A percentile compares a stretch with the other conserved stretches of the same genome.
phyloP scores from a whole-genome alignment of 1,140 invertebrate genomes.

The Thaumatotibia leucotreta region DNA sequence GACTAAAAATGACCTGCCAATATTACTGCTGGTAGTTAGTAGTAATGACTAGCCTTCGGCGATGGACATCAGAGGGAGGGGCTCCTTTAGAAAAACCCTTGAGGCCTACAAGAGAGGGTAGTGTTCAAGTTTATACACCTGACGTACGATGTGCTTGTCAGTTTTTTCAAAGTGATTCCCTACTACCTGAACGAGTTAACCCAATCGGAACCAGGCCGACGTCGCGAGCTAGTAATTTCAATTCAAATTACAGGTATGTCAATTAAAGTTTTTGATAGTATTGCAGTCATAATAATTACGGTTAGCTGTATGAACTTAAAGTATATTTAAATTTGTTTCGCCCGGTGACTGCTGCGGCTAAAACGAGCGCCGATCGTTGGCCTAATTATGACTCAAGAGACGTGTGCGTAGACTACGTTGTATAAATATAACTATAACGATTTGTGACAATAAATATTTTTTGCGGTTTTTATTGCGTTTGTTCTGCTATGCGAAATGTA shows the following conservation, averaged over 20 bases:
- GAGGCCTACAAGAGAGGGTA: conserved; percentile 77
- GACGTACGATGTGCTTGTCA: conserved; percentile 91
- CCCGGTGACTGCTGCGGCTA: conserved; percentile 68
- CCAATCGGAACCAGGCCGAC: conserved; percentile 78
- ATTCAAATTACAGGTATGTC: conserved; percentile 65
- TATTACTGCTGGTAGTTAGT: conserved; percentile 31
- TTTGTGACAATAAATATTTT: conserved; percentile 45
- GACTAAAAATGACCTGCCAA: conserved; percentile 44
- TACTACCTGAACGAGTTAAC: conserved; percentile 84
- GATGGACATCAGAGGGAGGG: conserved; percentile 81
- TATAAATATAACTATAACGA: conserved; percentile 65
- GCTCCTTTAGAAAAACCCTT: conserved; percentile 77
- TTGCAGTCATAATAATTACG: conserved; percentile 43
- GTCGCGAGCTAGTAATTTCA: conserved; percentile 71
- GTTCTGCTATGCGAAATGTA: conserved; percentile 18
- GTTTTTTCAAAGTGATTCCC: conserved; percentile 87
- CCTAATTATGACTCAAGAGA: conserved; percentile 66
- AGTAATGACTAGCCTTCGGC: conserved; percentile 71
- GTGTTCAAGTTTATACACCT: conserved; percentile 81
- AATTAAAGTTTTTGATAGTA: conserved; percentile 32
- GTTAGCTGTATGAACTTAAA: conserved; percentile 50
- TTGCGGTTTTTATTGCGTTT: conserved; percentile 34
- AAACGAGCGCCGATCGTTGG: conserved; percentile 68
- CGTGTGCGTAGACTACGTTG: conserved; percentile 36
- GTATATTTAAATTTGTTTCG: conserved; percentile 33